Base-by-base conservation (phyloP, 2,888 invertebrate genomes). In the Rhorus exstirpatorius region DNA sequence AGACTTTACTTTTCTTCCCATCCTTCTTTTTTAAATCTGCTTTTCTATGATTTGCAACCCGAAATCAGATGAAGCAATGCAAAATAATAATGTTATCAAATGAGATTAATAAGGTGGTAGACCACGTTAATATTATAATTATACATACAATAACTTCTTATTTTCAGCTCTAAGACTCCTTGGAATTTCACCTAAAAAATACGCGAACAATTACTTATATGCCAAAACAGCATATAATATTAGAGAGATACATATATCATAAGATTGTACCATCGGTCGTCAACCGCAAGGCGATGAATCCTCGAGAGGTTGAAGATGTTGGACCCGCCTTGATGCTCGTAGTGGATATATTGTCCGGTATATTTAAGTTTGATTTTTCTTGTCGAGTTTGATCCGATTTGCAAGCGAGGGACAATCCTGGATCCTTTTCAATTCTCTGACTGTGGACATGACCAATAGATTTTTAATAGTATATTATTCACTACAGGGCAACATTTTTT, bases 1-100 rank as follows among this genome's bases (percentile, higher is more conserved):
- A 80, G n/a, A 80, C 41, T 10, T 3, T 38, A 38, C 76, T 76
- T 14, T 72, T 49, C 35, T 72, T 61, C 38, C 46, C 24, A 12
- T 53, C n/a, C 12, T 17, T 49, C 0, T 14, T 35, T 19, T 65
- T 58, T 7, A 8, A 26, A n/a, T 58, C 14, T 6, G 17, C 7
- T 58, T 58, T 35, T 17, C 35, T 35, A 12, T 7, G 31, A 31
- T 58, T 53, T 24, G 14, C 1, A n/a, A 60, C 55, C 0, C n/a
- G 12, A 26, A n/a, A 60, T 26, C 0, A 24, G 12, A 26, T 53
- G 10, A 53, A 8, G 1, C 1, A 53, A 53, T 24, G 12, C 1
- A n/a, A 53, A 26, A 26, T n/a, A 53, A 3, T 0, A 53, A 53
- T 24, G 12, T 26, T 12, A n/a, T 51, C 1, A n/a, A 53, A 53